These are phyloP conservation scores for Chloroceryle amazona DNA, from an alignment of 2,797 vertebrate species.

Conservation along the genomic window DNA sequence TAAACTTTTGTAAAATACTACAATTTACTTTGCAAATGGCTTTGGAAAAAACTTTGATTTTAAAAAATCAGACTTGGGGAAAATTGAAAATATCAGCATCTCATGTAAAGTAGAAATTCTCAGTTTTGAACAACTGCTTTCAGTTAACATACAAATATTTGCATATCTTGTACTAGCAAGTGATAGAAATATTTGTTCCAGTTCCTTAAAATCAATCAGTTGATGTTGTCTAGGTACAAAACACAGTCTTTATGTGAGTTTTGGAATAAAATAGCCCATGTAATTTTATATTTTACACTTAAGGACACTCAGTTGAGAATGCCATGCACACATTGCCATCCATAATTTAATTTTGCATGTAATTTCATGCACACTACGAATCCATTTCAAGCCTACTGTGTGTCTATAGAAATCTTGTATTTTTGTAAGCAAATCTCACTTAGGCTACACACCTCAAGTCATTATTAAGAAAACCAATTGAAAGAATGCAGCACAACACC, in stretches of 20 bases:
- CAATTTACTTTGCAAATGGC: neutral
- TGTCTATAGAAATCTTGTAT: constrained; percentile 10
- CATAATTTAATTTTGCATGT: constrained; percentile 65
- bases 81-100: neutral
- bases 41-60: neutral
- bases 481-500: constrained; percentile 9
- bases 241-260: neutral
- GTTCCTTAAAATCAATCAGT: constrained; percentile 5
- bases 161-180: neutral
- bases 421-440: constrained; percentile 52
- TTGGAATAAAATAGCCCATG: constrained; percentile 36
- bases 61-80: neutral
- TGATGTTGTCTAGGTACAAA: constrained; percentile 30
- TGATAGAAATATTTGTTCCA: neutral
- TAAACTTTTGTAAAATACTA: neutral
- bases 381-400: constrained; percentile 35
- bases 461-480: constrained; percentile 19
- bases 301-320: constrained; percentile 38
- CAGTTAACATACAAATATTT: neutral
- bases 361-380: constrained; percentile 69
- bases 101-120: neutral
- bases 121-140: neutral
- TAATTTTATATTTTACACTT: constrained; percentile 62
- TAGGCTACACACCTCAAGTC: constrained; percentile 1
- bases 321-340: constrained; percentile 8